Evolutionary conservation across 2,797 vertebrate genomes (phyloP).

Genomic region (Anguilla pacifica): DNA sequence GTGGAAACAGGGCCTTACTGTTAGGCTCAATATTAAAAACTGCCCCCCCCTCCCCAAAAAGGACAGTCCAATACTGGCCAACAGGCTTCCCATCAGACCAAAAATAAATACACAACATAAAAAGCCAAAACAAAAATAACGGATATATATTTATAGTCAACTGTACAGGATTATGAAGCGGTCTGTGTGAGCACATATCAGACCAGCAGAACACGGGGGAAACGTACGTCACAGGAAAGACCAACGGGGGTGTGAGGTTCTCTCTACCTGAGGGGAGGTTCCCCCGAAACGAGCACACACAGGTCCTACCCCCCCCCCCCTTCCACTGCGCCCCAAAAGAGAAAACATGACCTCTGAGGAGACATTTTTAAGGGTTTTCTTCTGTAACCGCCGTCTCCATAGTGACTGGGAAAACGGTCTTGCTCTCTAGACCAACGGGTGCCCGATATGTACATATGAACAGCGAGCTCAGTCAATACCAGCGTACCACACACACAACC

Average conservation of each 20-base stretch:
- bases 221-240: neutral
- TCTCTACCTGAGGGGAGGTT: neutral
- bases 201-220: neutral
- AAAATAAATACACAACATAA: neutral
- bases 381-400: neutral
- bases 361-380: neutral
- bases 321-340: neutral
- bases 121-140: neutral
- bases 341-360: neutral
- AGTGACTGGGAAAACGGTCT: neutral
- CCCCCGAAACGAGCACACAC: neutral
- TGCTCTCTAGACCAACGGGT: neutral
- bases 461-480: neutral
- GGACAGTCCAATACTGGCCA: neutral
- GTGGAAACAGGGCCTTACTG: neutral
- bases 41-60: neutral
- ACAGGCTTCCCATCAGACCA: neutral
- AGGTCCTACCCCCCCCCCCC: too few relatives aligned
- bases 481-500: too few relatives aligned
- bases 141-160: neutral
- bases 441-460: neutral
- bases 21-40: neutral
- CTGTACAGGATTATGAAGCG: neutral
- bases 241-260: too few relatives aligned
- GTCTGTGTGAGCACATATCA: neutral